Evolutionary conservation across 1,140 invertebrate genomes (phyloP).

Genomic region (Thaumatotibia leucotreta): DNA sequence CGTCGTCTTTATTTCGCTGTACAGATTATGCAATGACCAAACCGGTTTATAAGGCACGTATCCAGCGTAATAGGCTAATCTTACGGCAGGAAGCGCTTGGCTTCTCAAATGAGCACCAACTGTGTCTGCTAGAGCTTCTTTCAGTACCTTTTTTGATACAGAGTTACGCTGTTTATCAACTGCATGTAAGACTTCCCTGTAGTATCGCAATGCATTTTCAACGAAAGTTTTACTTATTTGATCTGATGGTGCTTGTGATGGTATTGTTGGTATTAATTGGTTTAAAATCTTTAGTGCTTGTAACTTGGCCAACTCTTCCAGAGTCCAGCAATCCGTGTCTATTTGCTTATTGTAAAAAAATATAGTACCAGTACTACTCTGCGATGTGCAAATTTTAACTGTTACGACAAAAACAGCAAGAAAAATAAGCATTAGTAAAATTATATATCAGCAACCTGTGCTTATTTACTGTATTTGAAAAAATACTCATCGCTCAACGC

Average conservation of each 20-base stretch:
- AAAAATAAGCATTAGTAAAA: constrained; percentile 2
- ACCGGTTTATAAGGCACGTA: constrained; percentile 76
- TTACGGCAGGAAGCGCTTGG: constrained; percentile 76
- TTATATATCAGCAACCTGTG: neutral
- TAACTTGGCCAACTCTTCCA: constrained; percentile 66
- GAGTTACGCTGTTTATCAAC: constrained; percentile 61
- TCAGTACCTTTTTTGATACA: constrained; percentile 67
- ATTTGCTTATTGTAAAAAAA: constrained; percentile 61
- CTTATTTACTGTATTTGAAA: neutral
- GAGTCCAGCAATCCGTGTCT: constrained; percentile 66
- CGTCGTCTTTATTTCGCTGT: constrained; percentile 74
- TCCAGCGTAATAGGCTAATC: constrained; percentile 79
- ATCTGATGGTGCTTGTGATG: constrained; percentile 43
- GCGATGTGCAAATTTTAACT: neutral
- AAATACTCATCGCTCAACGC: neutral
- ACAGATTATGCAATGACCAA: constrained; percentile 74
- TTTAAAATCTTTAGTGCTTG: constrained; percentile 66
- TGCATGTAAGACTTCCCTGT: constrained; percentile 68
- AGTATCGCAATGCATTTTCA: constrained; percentile 72
- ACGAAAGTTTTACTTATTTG: constrained; percentile 64
- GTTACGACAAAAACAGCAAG: neutral
- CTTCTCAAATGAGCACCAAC: constrained; percentile 76
- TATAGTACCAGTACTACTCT: constrained; percentile 43
- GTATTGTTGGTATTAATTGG: constrained; percentile 58
- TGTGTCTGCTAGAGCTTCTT: constrained; percentile 76